These are phyloP conservation scores for Coptodon rendalli DNA, from an alignment of 2,113 vertebrate species.

Conservation along the genomic window DNA sequence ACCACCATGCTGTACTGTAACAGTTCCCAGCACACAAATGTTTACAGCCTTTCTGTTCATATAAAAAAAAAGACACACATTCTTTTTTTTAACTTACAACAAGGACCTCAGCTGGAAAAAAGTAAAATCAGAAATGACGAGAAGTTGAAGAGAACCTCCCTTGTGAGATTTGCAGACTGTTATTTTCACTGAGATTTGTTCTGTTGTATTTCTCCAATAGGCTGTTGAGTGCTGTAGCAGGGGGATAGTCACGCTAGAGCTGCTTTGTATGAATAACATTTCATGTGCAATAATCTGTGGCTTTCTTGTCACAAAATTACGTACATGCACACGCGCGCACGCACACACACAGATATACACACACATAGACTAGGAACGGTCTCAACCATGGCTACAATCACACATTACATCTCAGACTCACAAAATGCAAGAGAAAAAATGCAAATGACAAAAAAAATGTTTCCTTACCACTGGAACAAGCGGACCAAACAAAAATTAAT, in stretches of 20 bases:
- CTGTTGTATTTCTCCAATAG: slow-evolving; percentile 66
- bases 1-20: neutral
- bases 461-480: neutral
- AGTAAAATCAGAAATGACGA: slow-evolving; percentile 16
- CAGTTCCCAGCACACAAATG: neutral
- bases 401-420: slow-evolving; percentile 17
- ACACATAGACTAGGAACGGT: neutral
- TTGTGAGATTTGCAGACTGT: slow-evolving; percentile 44
- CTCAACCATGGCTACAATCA: slow-evolving; percentile 24
- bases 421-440: neutral
- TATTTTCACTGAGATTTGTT: slow-evolving; percentile 63
- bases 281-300: slow-evolving; percentile 72
- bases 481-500: neutral
- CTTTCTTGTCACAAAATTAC: slow-evolving; percentile 61
- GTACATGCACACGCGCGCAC: neutral
- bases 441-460: neutral
- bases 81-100: neutral
- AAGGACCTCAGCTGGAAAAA: neutral
- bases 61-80: neutral
- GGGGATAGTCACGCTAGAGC: slow-evolving; percentile 68
- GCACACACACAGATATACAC: neutral
- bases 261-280: slow-evolving; percentile 71
- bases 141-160: slow-evolving; percentile 35
- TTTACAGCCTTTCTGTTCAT: slow-evolving; percentile 2
- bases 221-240: slow-evolving; percentile 60